Base-by-base conservation (phyloP, 2,888 invertebrate species). In the Andrena minutula region DNA sequence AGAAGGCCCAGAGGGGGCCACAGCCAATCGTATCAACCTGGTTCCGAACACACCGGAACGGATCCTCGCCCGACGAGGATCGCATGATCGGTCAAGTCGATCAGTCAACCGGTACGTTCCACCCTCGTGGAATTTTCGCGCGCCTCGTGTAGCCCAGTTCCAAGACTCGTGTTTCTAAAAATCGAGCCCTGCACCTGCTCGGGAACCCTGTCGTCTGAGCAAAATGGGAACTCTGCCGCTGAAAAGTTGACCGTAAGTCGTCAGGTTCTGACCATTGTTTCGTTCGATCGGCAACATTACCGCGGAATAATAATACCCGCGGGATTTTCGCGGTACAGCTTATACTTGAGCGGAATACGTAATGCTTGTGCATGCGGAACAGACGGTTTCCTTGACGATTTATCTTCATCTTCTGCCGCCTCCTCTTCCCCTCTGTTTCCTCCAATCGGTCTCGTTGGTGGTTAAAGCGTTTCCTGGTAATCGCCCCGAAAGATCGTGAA, bases 1-100 rank as follows among this genome's bases (percentile, higher is more conserved):
- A 92, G 90, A 93, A 93, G 93, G 88, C 89, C 87, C 89, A 83
- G 79, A 75, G 79, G 76, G 80, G 83, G 83, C 76, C 78, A 75
- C 79, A 82, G 85, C 85, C 90, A 86, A 79, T 85, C 76, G 81
- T 74, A 79, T 82, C 87, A 81, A 77, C 53, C 80, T 60, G 77
- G 61, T 79, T 79, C 79, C 73, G 65, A 69, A 70, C 83, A 84
- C 79, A 87, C 84, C 84, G 84, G 86, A 80, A 82, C 84, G 83
- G 82, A 84, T 82, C 80, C 82, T 83, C 88, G 86, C 73, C 75
- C 83, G 86, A 85, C 69, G 86, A 87, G 84, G 89, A 88, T 85
- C 86, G 85, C 66, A 64, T 86, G 74, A 61, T 63, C 77, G 69
- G 74, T 10, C 60, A 58, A 61, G n/a, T 85, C 79, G 83, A 84